Evolutionary conservation across 2,797 vertebrate species (phyloP), one percentile per base, ranked within the genome.

Genomic region (Prionace glauca): DNA sequence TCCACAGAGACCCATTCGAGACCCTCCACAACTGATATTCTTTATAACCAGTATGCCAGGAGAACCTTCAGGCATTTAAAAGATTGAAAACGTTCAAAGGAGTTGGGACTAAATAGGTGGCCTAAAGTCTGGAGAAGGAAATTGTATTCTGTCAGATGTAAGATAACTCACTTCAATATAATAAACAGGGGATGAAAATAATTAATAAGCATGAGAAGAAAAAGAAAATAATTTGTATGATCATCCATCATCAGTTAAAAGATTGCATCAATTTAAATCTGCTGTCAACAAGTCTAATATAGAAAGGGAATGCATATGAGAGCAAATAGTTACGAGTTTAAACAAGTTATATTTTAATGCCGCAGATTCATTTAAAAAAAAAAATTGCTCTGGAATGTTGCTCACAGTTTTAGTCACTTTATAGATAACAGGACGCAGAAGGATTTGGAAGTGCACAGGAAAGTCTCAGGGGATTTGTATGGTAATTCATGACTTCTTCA

Each of bases 161-260:
- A 92, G n/a, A 26, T 92, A n/a, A 91, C 56, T 91, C 56, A 65
- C 29, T 91, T 91, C 36, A 24, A 18, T 92, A 67, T 36, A 92
- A 92, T 92, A 24, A 92, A 92, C 20, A 69, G 90, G 18, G 12
- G 36, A 22, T 69, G 16, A 16, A 9, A 41, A 65, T 22, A 41
- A 90, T 67, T 92, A 92, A 92, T 92, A 92, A 92, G 20, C 90
- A 92, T 84, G 36, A 22, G n/a, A 92, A 41, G n/a, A 69, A 62
- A 90, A 90, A 90, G 87, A 62, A 65, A 92, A 26, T 36, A 22
- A 67, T 92, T 92, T 92, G 90, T 67, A 22, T 92, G 20, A 36
- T 92, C 90, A 67, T 92, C 62, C 20, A 92, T 92, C 90, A 12
- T 92, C 90, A 10, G n/a, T n/a, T 69, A 69, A 67, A 69, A 24